Conservation (phyloP, 1,140 invertebrate genomes). For the Aphaenogaster ashmeadi region DNA sequence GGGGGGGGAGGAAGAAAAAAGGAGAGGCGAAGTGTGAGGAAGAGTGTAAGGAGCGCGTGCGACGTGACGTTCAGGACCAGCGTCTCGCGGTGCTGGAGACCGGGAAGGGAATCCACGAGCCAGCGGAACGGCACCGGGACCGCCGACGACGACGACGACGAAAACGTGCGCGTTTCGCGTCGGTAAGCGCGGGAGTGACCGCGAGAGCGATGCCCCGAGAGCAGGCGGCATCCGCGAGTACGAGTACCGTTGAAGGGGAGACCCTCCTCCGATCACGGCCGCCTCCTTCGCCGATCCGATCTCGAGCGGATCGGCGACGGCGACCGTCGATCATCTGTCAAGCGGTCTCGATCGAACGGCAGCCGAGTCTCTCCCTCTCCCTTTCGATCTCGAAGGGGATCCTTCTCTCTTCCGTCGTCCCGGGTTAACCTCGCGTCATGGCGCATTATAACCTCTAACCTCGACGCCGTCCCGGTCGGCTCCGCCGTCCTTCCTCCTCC, state of each 20-base stretch:
- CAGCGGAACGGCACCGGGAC: neutral
- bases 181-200: conserved; percentile 32
- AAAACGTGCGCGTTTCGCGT: neutral
- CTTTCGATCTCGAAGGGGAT: neutral
- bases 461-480: conserved; percentile 11
- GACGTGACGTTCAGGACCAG: conserved; percentile 1
- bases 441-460: conserved; percentile 26
- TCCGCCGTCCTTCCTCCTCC: neutral
- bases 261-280: neutral
- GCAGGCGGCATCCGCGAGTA: neutral
- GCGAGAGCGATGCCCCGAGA: neutral
- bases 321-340: conserved; percentile 21
- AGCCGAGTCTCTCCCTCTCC: neutral
- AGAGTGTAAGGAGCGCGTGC: neutral
- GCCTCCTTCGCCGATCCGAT: neutral
- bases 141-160: neutral
- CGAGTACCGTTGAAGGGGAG: neutral
- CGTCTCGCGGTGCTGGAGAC: neutral
- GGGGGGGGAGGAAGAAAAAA: neutral
- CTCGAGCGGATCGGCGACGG: neutral
- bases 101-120: neutral
- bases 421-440: neutral
- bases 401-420: neutral
- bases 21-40: neutral
- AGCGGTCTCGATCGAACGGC: neutral